Evolutionary conservation across 2,797 vertebrate species (phyloP), one percentile per base, ranked within the genome.

Genomic region (Acanthornis magna): DNA sequence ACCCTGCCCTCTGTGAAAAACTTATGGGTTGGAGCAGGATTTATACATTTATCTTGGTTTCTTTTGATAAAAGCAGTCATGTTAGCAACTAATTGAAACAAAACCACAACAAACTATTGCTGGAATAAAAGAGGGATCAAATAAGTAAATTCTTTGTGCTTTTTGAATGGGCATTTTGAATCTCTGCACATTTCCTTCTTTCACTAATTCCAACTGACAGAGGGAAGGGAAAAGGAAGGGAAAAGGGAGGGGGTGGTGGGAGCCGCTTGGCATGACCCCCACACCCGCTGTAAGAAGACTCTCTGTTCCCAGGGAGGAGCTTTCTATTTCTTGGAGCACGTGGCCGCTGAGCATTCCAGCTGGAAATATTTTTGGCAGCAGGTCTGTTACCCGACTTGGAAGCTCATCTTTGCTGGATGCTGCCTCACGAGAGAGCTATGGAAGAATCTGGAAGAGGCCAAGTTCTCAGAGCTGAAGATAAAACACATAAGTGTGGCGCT

Each of bases 381-480:
- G 50, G 97, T 98, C 43, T 36, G 97, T 2, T 96, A 98, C 85
- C 99, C 98, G 3, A 79, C 97, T 3, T 99, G 98, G 98, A 98
- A 97, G 80, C 98, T 98, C 77, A 48, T 98, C 17, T 98, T 97
- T 10, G 98, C 98, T 1, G 98, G 98, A 21, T 99, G 99, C 77
- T 66, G 88, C 82, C 66, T 98, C 61, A 98, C 94, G 9, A 98
- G 98, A 75, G 96, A 98, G 55, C 98, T 97, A 2, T 98, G 98
- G 99, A 98, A 98, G 87, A 62, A 98, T 40, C 92, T 99, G 10
- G 98, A 99, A 93, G 91, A 89, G 4, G 97, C 98, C 16, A 96
- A 92, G 6, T 99, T 99, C 97, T 98, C 98, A 0, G 96, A 99
- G 22, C 92, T 99, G 75, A 97, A 98, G 32, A 66, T 99, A 9